phyloP scores from a whole-genome alignment of 2,797 vertebrate species.

The Xenentodon cancila region DNA sequence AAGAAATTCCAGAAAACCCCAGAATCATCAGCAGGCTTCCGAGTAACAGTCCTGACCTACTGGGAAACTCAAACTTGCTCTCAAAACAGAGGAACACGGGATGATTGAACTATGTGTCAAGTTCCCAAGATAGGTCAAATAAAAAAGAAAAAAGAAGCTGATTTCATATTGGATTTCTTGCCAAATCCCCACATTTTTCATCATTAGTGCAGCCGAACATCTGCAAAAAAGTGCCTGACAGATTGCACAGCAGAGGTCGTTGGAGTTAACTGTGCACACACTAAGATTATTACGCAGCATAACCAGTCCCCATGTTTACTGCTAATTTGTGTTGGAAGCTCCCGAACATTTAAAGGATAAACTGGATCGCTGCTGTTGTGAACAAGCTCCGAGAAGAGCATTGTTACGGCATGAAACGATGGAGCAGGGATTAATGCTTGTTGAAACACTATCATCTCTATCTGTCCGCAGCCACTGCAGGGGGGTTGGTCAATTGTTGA shows the following conservation, averaged over 20 bases:
- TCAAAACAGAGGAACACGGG: slow-evolving; percentile 28
- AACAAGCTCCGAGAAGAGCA: too few relatives aligned
- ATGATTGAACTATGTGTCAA: background rate
- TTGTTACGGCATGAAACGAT: too few relatives aligned
- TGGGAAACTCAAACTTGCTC: slow-evolving; percentile 9
- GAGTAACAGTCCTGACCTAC: slow-evolving; percentile 11
- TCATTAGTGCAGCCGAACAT: background rate
- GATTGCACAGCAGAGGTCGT: background rate
- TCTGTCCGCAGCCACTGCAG: too few relatives aligned
- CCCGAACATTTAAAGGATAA: too few relatives aligned
- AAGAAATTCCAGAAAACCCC: slow-evolving; percentile 21
- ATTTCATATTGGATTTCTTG: slow-evolving; percentile 2
- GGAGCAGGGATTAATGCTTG: too few relatives aligned
- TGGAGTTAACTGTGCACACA: slow-evolving; percentile 1
- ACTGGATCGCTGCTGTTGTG: too few relatives aligned
- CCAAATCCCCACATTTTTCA: background rate
- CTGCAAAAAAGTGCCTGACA: background rate
- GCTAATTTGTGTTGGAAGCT: too few relatives aligned
- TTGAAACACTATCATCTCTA: too few relatives aligned
- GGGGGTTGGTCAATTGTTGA: too few relatives aligned
- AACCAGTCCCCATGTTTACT: too few relatives aligned
- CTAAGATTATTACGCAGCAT: too few relatives aligned
- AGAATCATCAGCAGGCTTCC: slow-evolving; percentile 12
- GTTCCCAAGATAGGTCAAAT: too few relatives aligned
- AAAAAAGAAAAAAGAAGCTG: slow-evolving; percentile 12